Percentiles rank a stretch among this genome's conserved stretches.
Conservation (phyloP, 92 coral and sea anemone genomes). For the Palythoa grandiflora region DNA sequence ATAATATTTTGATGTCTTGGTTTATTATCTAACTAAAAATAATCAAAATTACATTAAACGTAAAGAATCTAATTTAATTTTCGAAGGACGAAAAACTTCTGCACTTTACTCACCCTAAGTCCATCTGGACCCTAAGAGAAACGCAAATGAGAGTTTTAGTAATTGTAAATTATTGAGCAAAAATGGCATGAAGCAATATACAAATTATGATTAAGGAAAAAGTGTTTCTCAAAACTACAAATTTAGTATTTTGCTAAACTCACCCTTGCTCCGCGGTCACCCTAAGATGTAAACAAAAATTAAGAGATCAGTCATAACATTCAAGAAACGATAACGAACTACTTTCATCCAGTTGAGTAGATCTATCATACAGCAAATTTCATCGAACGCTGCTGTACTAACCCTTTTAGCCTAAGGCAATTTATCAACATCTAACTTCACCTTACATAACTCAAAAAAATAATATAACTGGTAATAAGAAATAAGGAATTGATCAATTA, state of each 20-base stretch:
- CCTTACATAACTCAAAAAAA: no score
- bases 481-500: no score
- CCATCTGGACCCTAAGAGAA: slow-evolving; percentile 16
- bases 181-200: not conserved
- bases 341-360: not conserved
- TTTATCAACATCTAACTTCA: no score
- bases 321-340: not conserved
- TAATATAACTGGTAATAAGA: no score
- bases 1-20: no score
- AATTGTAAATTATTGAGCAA: not conserved
- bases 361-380: no score
- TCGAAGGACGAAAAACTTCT: not conserved
- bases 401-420: no score
- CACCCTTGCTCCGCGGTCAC: slow-evolving; percentile 14
- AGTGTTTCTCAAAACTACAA: not conserved
- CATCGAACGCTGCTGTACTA: no score
- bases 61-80: not conserved
- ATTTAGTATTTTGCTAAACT: not conserved
- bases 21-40: no score
- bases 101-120: not conserved
- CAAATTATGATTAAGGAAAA: not conserved
- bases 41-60: no score
- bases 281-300: not conserved
- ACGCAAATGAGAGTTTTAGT: not conserved
- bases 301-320: not conserved